These are phyloP conservation scores for Etheostoma cragini DNA, from an alignment of 2,113 vertebrate species.

Conservation along the genomic window DNA sequence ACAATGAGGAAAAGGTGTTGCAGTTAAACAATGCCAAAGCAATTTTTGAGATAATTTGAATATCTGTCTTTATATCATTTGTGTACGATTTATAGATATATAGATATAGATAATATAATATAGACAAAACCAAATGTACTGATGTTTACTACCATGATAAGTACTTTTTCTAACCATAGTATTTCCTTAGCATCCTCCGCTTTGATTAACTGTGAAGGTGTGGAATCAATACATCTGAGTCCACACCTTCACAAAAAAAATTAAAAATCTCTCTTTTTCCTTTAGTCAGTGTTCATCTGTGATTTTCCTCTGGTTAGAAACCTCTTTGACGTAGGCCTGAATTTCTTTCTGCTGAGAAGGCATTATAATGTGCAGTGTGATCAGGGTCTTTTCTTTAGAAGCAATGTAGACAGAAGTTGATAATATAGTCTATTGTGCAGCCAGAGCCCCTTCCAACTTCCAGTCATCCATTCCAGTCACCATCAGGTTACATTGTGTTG, in stretches of 20 bases:
- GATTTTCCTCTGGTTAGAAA: neutral
- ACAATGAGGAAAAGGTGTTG: neutral
- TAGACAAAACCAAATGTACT: neutral
- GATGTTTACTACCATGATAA: neutral
- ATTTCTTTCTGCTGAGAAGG: slow-evolving; percentile 29
- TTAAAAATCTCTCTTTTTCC: neutral
- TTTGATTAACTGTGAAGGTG: neutral
- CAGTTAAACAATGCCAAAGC: neutral
- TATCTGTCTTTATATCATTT: too few relatives aligned
- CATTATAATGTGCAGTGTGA: slow-evolving; percentile 8
- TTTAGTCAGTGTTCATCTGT: neutral
- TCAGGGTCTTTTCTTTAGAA: slow-evolving; percentile 5
- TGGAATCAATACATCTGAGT: neutral
- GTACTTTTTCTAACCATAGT: neutral
- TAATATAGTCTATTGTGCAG: neutral
- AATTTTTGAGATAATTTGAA: neutral
- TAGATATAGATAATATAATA: too few relatives aligned
- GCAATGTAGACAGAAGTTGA: slow-evolving; percentile 16
- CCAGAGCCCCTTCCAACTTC: slow-evolving; percentile 4
- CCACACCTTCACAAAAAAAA: neutral
- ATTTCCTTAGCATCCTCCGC: neutral
- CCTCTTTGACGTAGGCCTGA: neutral
- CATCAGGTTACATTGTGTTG: slow-evolving; percentile 7
- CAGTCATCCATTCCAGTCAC: neutral
- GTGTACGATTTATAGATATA: too few relatives aligned